These are phyloP conservation scores for Coelinius sp. DNA, from an alignment of 2,888 invertebrate genomes.

Conservation along the genomic window DNA sequence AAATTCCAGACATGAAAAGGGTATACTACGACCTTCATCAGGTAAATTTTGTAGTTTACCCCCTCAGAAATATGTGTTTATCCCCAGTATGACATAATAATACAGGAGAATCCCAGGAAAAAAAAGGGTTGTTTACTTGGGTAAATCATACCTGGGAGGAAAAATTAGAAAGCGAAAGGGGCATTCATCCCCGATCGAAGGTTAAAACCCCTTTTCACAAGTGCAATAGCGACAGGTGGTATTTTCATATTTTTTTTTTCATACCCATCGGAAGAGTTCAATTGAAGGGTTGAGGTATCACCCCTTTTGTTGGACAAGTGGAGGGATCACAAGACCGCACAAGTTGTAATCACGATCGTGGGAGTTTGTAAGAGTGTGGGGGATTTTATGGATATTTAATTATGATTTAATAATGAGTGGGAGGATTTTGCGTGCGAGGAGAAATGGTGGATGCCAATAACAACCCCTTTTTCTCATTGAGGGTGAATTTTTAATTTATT, in stretches of 20 bases:
- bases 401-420: conserved; percentile 4
- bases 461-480: conserved; percentile 13
- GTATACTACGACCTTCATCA: conserved; percentile 9
- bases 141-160: conserved; percentile 54
- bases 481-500: background rate
- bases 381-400: conserved; percentile 5
- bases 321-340: conserved; percentile 25
- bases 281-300: conserved; percentile 28
- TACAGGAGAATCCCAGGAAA: conserved; percentile 9
- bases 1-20: conserved; percentile 13
- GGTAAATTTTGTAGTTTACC: conserved; percentile 8
- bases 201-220: conserved; percentile 41
- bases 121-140: too few relatives aligned
- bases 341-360: conserved; percentile 15
- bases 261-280: conserved; percentile 30
- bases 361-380: conserved; percentile 22
- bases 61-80: conserved; percentile 43
- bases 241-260: conserved; percentile 8
- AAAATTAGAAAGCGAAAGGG: conserved; percentile 42
- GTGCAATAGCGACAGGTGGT: conserved; percentile 32
- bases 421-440: background rate
- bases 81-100: conserved; percentile 62
- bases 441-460: background rate
- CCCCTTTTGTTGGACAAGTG: conserved; percentile 30
- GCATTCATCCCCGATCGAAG: conserved; percentile 34